Evolutionary conservation across 2,888 invertebrate genomes (phyloP).

Genomic region (Eupithecia abbreviata): DNA sequence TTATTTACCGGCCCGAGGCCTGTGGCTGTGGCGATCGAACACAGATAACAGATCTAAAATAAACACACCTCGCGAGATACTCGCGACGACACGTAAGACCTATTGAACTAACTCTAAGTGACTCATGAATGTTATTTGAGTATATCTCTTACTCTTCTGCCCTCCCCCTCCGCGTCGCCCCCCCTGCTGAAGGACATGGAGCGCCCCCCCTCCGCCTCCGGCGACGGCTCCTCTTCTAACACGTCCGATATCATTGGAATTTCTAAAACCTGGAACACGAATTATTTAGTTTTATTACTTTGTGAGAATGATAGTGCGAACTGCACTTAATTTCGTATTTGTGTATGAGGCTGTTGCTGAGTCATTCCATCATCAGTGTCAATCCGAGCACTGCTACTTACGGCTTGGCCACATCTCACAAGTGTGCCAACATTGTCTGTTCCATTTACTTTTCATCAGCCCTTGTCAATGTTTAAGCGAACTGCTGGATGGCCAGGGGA

Average conservation of each 20-base stretch:
- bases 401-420: background rate
- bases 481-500: conserved; percentile 94
- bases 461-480: conserved; percentile 75
- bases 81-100: background rate
- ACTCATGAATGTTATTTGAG: background rate
- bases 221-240: conserved; percentile 92
- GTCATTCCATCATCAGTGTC: background rate
- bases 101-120: background rate
- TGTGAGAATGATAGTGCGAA: background rate
- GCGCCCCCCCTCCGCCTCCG: conserved; percentile 88
- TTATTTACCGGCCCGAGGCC: no score
- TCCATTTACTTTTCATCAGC: background rate
- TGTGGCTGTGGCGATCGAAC: no score
- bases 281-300: background rate
- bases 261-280: conserved; percentile 88
- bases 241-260: conserved; percentile 89
- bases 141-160: conserved; percentile 57
- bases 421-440: background rate
- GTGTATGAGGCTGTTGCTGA: background rate
- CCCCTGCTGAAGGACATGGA: conserved; percentile 71
- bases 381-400: background rate
- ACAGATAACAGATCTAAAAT: no score
- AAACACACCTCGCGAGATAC: no score
- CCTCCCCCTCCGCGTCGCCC: conserved; percentile 63
- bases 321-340: no score